These are phyloP conservation scores for Psococerastis gibbosa DNA, from an alignment of 2,888 invertebrate species.

Conservation along the genomic window DNA sequence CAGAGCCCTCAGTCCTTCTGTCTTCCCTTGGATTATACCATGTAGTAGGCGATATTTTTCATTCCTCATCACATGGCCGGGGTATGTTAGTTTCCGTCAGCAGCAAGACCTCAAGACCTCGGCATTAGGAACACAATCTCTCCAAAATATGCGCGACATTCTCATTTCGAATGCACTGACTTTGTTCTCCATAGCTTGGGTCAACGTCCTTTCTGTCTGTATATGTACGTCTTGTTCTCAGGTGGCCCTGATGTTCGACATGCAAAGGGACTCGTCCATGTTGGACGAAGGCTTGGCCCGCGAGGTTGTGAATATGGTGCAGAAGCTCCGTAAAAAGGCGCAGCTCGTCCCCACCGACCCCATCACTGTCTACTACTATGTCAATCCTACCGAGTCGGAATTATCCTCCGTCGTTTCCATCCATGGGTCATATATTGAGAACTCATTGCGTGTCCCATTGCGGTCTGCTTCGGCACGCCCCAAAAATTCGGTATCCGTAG, in stretches of 20 bases:
- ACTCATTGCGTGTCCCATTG: conserved; percentile 63
- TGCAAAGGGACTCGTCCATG: conserved; percentile 75
- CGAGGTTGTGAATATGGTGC: conserved; percentile 89
- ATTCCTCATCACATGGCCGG: too few relatives aligned
- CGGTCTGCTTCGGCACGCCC: conserved; percentile 31
- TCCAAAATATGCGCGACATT: too few relatives aligned
- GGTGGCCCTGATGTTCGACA: conserved; percentile 71
- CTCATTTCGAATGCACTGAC: too few relatives aligned
- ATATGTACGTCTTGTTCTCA: conserved; percentile 17
- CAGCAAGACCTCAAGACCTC: too few relatives aligned
- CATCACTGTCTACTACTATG: conserved; percentile 59
- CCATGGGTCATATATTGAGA: conserved; percentile 59
- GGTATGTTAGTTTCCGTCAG: too few relatives aligned
- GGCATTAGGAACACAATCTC: too few relatives aligned
- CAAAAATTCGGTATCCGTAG: conserved; percentile 33
- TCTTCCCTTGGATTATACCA: too few relatives aligned
- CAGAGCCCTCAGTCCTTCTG: too few relatives aligned
- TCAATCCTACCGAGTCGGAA: conserved; percentile 35
- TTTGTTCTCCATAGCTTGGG: too few relatives aligned
- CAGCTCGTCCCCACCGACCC: conserved; percentile 81
- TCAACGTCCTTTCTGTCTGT: neutral
- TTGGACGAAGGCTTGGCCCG: conserved; percentile 87
- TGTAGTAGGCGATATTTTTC: too few relatives aligned
- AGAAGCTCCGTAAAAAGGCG: conserved; percentile 90
- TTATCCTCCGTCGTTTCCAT: conserved; percentile 46